A percentile compares a stretch with the other conserved stretches of the same genome.
phyloP scores from a whole-genome alignment of 2,797 vertebrate genomes.

The Aplochiton taeniatus region DNA sequence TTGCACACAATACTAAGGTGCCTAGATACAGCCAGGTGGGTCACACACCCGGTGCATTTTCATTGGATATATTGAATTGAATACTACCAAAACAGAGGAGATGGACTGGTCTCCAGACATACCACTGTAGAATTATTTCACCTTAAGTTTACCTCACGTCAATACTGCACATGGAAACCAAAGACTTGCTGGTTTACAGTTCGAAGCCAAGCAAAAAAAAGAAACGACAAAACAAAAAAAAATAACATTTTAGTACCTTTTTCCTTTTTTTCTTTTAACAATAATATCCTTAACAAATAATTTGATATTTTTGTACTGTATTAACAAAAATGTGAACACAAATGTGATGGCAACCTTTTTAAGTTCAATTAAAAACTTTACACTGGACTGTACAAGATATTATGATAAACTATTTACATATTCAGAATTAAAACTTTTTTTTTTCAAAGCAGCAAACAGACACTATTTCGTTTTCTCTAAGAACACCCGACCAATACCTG shows the following conservation, averaged over 20 bases:
- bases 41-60: slow-evolving; percentile 80
- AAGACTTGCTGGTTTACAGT: slow-evolving; percentile 93
- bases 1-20: slow-evolving; percentile 85
- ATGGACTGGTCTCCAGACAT: slow-evolving; percentile 83
- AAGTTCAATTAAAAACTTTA: slow-evolving; percentile 99
- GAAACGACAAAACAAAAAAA: slow-evolving; percentile 64
- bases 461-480: slow-evolving; percentile 91
- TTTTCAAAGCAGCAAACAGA: slow-evolving; percentile 98
- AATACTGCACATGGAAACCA: slow-evolving; percentile 99
- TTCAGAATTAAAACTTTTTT: slow-evolving; percentile 98
- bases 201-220: slow-evolving; percentile 89
- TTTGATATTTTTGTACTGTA: slow-evolving; percentile 83
- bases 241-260: slow-evolving; percentile 77
- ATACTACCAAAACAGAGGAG: slow-evolving; percentile 89
- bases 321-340: slow-evolving; percentile 94
- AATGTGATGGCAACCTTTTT: slow-evolving; percentile 93
- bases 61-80: slow-evolving; percentile 82
- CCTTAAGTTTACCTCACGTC: slow-evolving; percentile 96
- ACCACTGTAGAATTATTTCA: slow-evolving; percentile 91
- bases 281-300: slow-evolving; percentile 92
- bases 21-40: slow-evolving; percentile 81
- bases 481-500: slow-evolving; percentile 94
- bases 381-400: slow-evolving; percentile 99
- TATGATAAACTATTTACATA: slow-evolving; percentile 99
- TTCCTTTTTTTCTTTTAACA: slow-evolving; percentile 74